Evolutionary conservation across 1,140 invertebrate genomes (phyloP), one percentile per base, ranked within the genome.

Genomic region (Lepeophtheirus salmonis): DNA sequence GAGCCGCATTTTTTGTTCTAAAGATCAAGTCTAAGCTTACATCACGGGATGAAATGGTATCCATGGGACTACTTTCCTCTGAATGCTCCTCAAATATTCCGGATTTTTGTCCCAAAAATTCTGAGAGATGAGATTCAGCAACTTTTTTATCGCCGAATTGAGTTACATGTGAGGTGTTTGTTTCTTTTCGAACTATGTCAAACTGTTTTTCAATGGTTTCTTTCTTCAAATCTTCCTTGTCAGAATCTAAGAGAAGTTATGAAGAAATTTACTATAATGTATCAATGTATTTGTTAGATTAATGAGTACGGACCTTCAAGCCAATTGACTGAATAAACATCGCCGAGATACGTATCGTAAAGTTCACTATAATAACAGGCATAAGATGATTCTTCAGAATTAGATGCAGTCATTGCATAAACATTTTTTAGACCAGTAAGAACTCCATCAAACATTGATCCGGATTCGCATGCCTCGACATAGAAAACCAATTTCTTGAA

Each of bases 281-380:
- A n/a, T n/a, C n/a, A n/a, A n/a, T n/a, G n/a, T n/a, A n/a, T n/a
- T n/a, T n/a, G n/a, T n/a, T n/a, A n/a, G n/a, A n/a, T n/a, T n/a
- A n/a, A n/a, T n/a, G n/a, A n/a, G n/a, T n/a, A n/a, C n/a, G n/a
- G n/a, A n/a, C 81, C 77, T 68, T 80, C 70, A 75, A 83, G 77
- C 80, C 80, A 83, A 26, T 74, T 78, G n/a, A 80, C 77, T 66
- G 74, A 78, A 67, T 78, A 81, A 1, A 78, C 74, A 71, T 80
- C 78, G 13, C 73, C 80, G 13, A 80, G 67, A 66, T 74, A 80
- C 12, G 76, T 78, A 18, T 70, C 54, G 30, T 71, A 62, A n/a
- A 68, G 62, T 2, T 72, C 64, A 65, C 79, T 76, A 66, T 67
- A 77, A 64, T 79, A 81, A 61, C 77, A 79, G n/a, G 77, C 78